These are phyloP conservation scores for Dynastes grantii DNA, from an alignment of 2,888 invertebrate genomes.

Conservation along the genomic window DNA sequence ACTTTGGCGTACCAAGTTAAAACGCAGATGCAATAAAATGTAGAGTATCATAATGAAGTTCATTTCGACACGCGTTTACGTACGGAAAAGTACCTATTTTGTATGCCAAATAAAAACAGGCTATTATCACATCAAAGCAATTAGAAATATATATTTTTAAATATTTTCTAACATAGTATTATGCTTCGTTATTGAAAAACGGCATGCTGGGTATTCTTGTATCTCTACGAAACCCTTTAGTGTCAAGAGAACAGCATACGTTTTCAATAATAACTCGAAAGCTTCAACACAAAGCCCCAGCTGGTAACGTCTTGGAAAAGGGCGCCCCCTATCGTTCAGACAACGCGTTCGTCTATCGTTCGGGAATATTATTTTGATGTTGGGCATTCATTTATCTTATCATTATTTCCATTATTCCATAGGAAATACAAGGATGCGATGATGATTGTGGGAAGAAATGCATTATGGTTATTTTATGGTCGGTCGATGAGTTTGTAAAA, in stretches of 20 bases:
- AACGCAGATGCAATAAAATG: too few relatives aligned
- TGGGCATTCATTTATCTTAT: slow-evolving; percentile 23
- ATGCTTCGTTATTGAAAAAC: too few relatives aligned
- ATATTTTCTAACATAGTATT: too few relatives aligned
- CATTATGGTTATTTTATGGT: neutral
- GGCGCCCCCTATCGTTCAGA: slow-evolving; percentile 26
- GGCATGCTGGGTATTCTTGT: too few relatives aligned
- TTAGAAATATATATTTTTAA: too few relatives aligned
- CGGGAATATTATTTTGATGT: neutral
- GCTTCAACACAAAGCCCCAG: slow-evolving; percentile 12
- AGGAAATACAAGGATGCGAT: neutral
- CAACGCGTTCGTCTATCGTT: slow-evolving; percentile 8
- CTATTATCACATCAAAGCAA: too few relatives aligned
- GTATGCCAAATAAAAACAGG: too few relatives aligned
- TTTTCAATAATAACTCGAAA: neutral
- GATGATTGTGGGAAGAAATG: neutral
- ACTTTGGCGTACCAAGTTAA: too few relatives aligned
- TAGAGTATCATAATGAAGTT: too few relatives aligned
- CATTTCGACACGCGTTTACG: too few relatives aligned
- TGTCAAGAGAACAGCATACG: neutral
- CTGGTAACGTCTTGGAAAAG: slow-evolving; percentile 14
- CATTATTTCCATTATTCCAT: slow-evolving; percentile 25
- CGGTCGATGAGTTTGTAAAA: too few relatives aligned
- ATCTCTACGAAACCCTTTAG: neutral
- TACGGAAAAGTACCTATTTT: too few relatives aligned